Conservation (phyloP, 2,797 vertebrate species). For the Arnoldichthys spilopterus region DNA sequence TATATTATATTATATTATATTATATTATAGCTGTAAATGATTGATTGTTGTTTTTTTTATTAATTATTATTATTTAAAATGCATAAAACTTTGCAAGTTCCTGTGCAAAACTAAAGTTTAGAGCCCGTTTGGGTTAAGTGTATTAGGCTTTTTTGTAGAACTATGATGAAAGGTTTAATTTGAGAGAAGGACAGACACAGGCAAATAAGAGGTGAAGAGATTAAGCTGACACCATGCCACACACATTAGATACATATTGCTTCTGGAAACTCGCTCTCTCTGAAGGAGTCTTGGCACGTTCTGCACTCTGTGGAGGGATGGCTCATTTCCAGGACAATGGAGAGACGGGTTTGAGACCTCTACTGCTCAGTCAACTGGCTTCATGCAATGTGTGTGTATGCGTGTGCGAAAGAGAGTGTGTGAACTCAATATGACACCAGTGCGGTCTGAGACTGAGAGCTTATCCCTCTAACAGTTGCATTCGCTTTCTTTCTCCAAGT, state of each 20-base stretch:
- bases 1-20: no score
- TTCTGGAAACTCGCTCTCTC: constrained; percentile 36
- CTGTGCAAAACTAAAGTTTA: no score
- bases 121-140: no score
- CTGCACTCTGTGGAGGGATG: constrained; percentile 16
- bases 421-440: neutral
- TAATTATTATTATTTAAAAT: no score
- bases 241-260: constrained; percentile 32
- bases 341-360: constrained; percentile 4
- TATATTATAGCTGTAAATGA: no score
- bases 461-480: constrained; percentile 21
- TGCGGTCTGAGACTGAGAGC: constrained; percentile 18
- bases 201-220: constrained; percentile 20
- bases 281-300: constrained; percentile 23
- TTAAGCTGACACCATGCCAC: constrained; percentile 23
- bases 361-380: neutral
- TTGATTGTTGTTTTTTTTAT: no score
- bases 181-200: neutral
- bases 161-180: neutral
- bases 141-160: neutral
- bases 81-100: no score
- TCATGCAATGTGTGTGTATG: constrained; percentile 7
- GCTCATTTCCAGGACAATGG: constrained; percentile 27
- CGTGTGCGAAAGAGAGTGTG: neutral
- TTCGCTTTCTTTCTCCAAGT: neutral